These are phyloP conservation scores for Gobiocypris rarus DNA, from an alignment of 2,113 vertebrate genomes.

Conservation along the genomic window DNA sequence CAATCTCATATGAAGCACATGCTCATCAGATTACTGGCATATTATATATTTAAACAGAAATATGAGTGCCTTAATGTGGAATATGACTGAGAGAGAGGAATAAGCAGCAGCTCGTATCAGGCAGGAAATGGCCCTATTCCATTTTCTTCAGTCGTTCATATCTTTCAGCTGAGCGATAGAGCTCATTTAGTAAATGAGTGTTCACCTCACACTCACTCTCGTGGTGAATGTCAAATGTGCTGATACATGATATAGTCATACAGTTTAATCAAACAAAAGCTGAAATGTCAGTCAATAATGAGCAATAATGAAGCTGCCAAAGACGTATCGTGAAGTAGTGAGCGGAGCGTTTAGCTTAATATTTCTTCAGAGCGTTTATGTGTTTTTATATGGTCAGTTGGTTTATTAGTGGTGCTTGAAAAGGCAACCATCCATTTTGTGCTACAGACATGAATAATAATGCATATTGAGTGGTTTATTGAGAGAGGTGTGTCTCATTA, in stretches of 20 bases:
- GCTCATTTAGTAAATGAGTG: conserved; percentile 35
- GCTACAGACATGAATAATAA: background rate
- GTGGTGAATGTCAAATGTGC: conserved; percentile 41
- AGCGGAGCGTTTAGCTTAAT: background rate
- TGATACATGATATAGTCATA: conserved; percentile 24
- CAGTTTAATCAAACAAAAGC: conserved; percentile 29
- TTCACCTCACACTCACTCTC: conserved; percentile 23
- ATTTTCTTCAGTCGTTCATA: conserved; percentile 14
- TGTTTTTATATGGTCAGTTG: conserved; percentile 14
- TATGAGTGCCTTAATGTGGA: background rate
- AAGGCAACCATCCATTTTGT: conserved; percentile 3
- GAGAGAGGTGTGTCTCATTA: background rate
- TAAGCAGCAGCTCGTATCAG: background rate
- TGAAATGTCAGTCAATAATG: conserved; percentile 34
- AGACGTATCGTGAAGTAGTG: background rate
- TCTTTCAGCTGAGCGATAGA: conserved; percentile 11
- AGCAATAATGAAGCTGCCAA: conserved; percentile 34
- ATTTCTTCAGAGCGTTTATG: background rate
- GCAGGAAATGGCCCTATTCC: conserved; percentile 14
- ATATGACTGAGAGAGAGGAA: background rate
- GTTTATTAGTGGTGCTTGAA: background rate
- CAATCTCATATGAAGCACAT: background rate
- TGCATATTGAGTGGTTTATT: background rate
- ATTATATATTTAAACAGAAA: background rate
- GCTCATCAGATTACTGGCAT: background rate